Base-by-base conservation (phyloP, 2,888 invertebrate genomes). In the Mythimna vitellina region DNA sequence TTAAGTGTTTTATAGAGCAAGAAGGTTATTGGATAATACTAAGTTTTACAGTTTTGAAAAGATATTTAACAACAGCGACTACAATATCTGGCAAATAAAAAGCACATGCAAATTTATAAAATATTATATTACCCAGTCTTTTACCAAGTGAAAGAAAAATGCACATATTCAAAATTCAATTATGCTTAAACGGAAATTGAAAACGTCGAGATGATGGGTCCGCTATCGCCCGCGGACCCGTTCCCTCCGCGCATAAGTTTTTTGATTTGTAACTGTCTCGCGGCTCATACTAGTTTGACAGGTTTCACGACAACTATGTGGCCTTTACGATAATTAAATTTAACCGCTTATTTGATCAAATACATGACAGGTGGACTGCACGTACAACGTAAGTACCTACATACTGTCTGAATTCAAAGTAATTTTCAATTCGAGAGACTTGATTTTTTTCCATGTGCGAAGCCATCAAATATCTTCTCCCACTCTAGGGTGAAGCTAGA, bases 101-200 rank as follows among this genome's bases (percentile, higher is more conserved):
- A 65, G 61, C 65, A 78, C 32, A 69, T 61, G 53, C 42, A 60
- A 76, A 75, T 73, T 70, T 53, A 76, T 71, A 68, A 71, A 71
- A 76, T 70, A 70, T 78, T 57, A 68, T 65, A 66, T 78, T 56
- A 70, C 49, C 57, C 38, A 17, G 53, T 69, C 61, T 78, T 71
- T 73, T 51, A 61, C 46, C 38, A 63, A 63, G 71, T 70, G 65
- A 77, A 77, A 84, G 76, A 83, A 87, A 89, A 88, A 84, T 73
- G 83, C 74, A 78, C 80, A 83, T 87, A 86, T 89, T 89, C 85
- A 85, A 91, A 87, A 91, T 94, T 93, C 93, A 94, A 93, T 94
- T 92, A 93, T 89, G 90, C 87, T 89, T 90, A 89, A 92, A 89
- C 91, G 92, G 93, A 94, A 94, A 94, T 93, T 93, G 93, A 91